A percentile compares a stretch with the other conserved stretches of the same genome.
These are phyloP conservation scores for Percopsis omiscomaycus DNA, from an alignment of 2,797 vertebrate genomes.

Conservation along the genomic window DNA sequence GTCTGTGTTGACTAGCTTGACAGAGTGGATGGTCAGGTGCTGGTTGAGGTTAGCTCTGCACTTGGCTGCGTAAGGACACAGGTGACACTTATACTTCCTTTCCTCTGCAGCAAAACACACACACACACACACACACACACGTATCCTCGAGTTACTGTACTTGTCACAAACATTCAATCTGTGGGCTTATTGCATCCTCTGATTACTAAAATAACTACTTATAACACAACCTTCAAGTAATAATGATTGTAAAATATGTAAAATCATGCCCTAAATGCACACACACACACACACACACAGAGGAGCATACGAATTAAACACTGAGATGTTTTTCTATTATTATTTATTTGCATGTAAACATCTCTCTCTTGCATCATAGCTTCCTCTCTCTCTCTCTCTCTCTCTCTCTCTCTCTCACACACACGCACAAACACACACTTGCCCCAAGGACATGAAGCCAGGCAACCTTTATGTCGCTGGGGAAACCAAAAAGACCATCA, in stretches of 20 bases:
- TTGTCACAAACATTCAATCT: conserved; percentile 10
- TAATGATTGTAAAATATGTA: not conserved
- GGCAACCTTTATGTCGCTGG: conserved; percentile 77
- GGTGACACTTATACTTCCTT: conserved; percentile 98
- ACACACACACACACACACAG: not conserved
- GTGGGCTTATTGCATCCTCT: too few species aligned
- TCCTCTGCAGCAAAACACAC: conserved; percentile 84
- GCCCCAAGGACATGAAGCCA: conserved; percentile 76
- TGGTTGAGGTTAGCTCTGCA: conserved; percentile 99
- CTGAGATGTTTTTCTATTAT: not conserved
- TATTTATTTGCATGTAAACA: conserved; percentile 8
- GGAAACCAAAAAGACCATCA: conserved; percentile 79
- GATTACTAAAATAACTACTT: too few species aligned
- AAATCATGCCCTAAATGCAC: not conserved
- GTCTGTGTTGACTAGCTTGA: conserved; percentile 97
- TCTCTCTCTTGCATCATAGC: conserved; percentile 20
- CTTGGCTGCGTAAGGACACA: conserved; percentile 99
- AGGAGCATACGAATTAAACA: not conserved
- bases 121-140: conserved; percentile 25
- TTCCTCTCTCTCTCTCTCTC: conserved; percentile 39
- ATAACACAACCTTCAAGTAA: not conserved
- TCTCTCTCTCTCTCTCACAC: conserved; percentile 14
- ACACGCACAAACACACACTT: conserved; percentile 45
- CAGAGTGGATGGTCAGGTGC: conserved; percentile 97
- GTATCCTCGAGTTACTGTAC: conserved; percentile 29